Base-by-base conservation (phyloP, 2,113 vertebrate genomes). In the Menura novaehollandiae region DNA sequence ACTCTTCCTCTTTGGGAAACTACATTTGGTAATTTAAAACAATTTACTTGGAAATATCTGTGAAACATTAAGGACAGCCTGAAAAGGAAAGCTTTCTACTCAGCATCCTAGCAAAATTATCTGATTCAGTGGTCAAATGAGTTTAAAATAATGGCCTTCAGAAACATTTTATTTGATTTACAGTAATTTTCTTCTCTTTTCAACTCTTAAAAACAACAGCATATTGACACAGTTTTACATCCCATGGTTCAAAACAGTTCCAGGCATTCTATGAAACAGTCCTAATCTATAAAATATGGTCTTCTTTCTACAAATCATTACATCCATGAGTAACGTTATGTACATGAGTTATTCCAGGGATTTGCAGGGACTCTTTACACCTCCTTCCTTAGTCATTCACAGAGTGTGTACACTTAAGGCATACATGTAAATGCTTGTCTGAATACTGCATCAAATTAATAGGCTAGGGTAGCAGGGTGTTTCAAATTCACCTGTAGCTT, bases 111-210 rank as follows among this genome's bases (percentile, higher is more conserved):
- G 52, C 28, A 67, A 59, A 91, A n/a, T 88, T 78, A 91, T 84
- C 79, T 92, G 83, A 91, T 89, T 91, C 79, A 92, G 39, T 77
- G 58, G n/a, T 92, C 73, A 93, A 92, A 60, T 81, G 52, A 85
- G 73, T 93, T 95, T 84, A 59, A 95, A 96, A 71, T 91, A 92
- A 89, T 91, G 64, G 68, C 73, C 52, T 86, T 75, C 41, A 56
- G 91, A 88, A 88, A 67, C 5, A 52, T 73, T 90, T 91, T 55
- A 71, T 93, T 96, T 94, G 59, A 91, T 93, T 96, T 94, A 68
- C 20, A 68, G 76, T 78, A 27, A 91, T 89, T 95, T 81, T 26
- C 28, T 92, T 90, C 56, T 78, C 71, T 85, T 91, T 84, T 88
- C 85, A 68, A 44, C 60, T 84, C 58, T 81, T 63, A 75, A 83